These are phyloP conservation scores for Campoplex capitator DNA, from an alignment of 2,888 invertebrate genomes.

Conservation along the genomic window DNA sequence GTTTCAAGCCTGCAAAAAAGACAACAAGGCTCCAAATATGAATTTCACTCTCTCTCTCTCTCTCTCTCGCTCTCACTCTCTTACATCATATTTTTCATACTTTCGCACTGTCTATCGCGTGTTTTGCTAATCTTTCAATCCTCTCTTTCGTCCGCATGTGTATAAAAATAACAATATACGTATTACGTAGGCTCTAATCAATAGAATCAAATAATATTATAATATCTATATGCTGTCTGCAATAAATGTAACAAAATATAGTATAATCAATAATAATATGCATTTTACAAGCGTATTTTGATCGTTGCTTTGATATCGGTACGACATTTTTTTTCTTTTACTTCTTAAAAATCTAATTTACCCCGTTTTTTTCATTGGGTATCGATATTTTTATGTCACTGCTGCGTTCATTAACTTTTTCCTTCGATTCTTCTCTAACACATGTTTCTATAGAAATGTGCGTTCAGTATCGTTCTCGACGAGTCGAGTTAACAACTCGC, in stretches of 20 bases:
- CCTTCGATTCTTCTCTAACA: constrained; percentile 33
- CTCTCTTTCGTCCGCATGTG: constrained; percentile 70
- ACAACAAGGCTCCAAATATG: constrained; percentile 32
- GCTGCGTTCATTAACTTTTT: constrained; percentile 38
- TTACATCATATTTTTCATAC: constrained; percentile 30
- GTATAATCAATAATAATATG: constrained; percentile 81
- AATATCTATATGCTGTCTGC: constrained; percentile 79
- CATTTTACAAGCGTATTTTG: constrained; percentile 85
- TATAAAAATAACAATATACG: constrained; percentile 82
- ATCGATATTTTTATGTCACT: constrained; percentile 54
- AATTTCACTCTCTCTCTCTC: constrained; percentile 32
- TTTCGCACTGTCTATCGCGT: constrained; percentile 51
- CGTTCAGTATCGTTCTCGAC: constrained; percentile 47
- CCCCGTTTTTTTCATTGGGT: constrained; percentile 24
- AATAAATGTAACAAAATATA: constrained; percentile 84
- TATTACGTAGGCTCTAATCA: constrained; percentile 80
- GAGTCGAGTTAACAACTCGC: constrained; percentile 22
- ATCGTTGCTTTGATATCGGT: constrained; percentile 84
- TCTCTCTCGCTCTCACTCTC: constrained; percentile 16
- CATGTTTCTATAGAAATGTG: constrained; percentile 39
- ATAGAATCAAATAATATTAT: constrained; percentile 80
- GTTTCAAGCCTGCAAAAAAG: constrained; percentile 28
- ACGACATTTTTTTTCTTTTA: constrained; percentile 71
- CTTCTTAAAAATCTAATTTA: constrained; percentile 38
- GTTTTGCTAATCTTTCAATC: constrained; percentile 55